Base-by-base conservation (phyloP, 2,888 invertebrate genomes). In the Drosophila parthenogenetica region DNA sequence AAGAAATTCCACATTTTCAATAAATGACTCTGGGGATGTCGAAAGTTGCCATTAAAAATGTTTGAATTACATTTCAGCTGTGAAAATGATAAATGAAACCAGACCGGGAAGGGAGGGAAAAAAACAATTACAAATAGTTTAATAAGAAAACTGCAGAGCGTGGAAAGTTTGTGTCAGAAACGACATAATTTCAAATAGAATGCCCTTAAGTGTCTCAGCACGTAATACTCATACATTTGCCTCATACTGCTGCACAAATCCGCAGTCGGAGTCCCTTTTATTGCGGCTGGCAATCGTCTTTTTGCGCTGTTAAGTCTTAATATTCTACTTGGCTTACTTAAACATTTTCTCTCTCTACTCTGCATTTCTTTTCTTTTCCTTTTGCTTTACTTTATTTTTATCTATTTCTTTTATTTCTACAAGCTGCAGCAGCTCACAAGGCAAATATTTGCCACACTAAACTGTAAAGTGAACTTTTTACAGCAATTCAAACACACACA, bases 361-460 rank as follows among this genome's bases (percentile, higher is more conserved):
- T 51, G 13, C 22, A 8, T 5, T 13, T 3, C 39, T 25, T 43
- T 19, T 7, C 49, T 32, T 19, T 5, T 16, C 11, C 10, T 50
- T 4, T 19, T 11, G 2, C 40, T 40, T 45, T 19, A 3, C 40
- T 42, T 19, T 5, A n/a, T 29, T 7, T 32, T 7, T 45, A 3
- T 16, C 7, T 55, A 39, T 51, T 54, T 5, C 16, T 50, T 32
- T 59, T 14, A 29, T 51, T 53, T 39, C 46, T 49, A 22, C 16
- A 35, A 32, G 39, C 29, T 29, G 29, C 29, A 29, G 29, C 59
- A 40, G 40, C 54, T 16, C 57, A 40, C 58, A 50, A 51, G 57
- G 83, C 82, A 87, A 83, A 81, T 84, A 83, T 84, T 83, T 84
- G 81, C 77, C 29, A 35, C 54, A 48, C 70, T 54, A 46, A 69